Percentiles rank a stretch among this genome's conserved stretches.
These are phyloP conservation scores for Phylloscopus trochilus DNA, from an alignment of 2,113 vertebrate genomes.

Conservation along the genomic window DNA sequence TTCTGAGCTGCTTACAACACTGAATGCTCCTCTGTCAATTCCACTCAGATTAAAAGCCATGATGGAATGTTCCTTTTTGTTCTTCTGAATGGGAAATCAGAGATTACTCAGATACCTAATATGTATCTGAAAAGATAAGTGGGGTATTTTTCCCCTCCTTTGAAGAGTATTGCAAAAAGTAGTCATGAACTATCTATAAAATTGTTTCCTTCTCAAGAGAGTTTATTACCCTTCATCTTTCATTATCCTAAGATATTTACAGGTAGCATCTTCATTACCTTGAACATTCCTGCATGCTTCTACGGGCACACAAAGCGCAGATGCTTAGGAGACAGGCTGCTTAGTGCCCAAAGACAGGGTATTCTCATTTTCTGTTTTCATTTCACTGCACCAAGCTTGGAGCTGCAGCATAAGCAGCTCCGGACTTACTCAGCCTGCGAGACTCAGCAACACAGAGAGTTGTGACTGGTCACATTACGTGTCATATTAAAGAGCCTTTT, in stretches of 20 bases:
- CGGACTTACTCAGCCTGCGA: background rate
- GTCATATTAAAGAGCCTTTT: conserved; percentile 71
- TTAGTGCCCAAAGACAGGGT: background rate
- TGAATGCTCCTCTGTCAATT: background rate
- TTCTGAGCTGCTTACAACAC: background rate
- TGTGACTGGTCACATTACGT: conserved; percentile 62
- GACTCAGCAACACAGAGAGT: conserved; percentile 15
- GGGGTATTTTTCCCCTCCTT: accelerated
- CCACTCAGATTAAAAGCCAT: conserved; percentile 3
- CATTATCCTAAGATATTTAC: conserved; percentile 38
- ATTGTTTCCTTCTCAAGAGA: conserved; percentile 12
- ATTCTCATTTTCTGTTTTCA: background rate
- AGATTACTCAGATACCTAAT: conserved; percentile 3
- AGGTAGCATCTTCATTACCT: conserved; percentile 22
- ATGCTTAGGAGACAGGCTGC: background rate
- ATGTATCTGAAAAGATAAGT: conserved; percentile 8
- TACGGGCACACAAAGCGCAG: background rate
- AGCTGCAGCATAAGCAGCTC: conserved; percentile 12
- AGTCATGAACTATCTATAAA: background rate
- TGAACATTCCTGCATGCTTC: background rate
- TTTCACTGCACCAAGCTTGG: background rate
- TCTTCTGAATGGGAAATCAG: conserved; percentile 10
- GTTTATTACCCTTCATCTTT: conserved; percentile 51
- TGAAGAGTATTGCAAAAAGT: background rate
- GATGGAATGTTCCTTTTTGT: conserved; percentile 21